Evolutionary conservation across 2,113 vertebrate genomes (phyloP).

Genomic region (Leucopsar rothschildi): DNA sequence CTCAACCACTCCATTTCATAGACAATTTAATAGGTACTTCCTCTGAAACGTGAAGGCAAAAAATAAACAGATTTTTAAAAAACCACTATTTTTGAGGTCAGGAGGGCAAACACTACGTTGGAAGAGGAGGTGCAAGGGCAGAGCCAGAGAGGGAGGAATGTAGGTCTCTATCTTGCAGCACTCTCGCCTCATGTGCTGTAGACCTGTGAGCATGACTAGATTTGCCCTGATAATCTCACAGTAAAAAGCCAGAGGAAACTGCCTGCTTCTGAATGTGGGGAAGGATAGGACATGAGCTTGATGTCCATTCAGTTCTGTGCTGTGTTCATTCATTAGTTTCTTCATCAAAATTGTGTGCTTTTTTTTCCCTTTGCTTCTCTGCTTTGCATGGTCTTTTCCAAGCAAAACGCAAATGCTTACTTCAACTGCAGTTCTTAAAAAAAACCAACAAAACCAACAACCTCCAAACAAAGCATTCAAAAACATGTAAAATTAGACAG

Average conservation of each 20-base stretch:
- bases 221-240: background rate
- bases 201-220: background rate
- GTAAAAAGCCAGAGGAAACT: background rate
- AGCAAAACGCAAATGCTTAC: background rate
- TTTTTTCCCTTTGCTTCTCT: background rate
- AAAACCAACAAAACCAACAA: background rate
- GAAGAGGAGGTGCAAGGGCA: background rate
- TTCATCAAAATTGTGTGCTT: background rate
- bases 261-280: background rate
- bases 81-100: background rate
- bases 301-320: background rate
- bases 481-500: background rate
- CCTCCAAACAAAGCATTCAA: background rate
- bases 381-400: background rate
- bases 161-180: background rate
- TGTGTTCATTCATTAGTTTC: background rate
- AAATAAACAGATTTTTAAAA: background rate
- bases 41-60: background rate
- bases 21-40: background rate
- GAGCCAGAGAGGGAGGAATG: background rate
- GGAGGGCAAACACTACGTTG: background rate
- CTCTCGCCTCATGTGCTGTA: background rate
- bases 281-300: background rate
- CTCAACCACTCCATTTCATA: background rate
- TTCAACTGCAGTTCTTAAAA: background rate